Conservation (phyloP, 2,113 vertebrate genomes). For the Nyctereutes procyonoides region DNA sequence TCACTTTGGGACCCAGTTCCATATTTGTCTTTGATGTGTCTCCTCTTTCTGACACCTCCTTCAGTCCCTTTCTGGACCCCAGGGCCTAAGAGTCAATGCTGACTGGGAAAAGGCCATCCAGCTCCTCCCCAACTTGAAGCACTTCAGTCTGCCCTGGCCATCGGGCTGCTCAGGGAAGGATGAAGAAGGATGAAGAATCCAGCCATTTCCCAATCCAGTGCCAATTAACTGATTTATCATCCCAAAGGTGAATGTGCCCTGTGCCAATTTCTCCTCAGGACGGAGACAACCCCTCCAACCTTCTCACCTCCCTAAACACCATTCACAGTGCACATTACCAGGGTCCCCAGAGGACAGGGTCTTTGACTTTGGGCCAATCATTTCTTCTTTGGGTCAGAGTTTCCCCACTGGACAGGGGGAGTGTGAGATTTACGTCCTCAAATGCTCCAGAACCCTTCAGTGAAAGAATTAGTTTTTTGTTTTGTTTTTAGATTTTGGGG, state of each 20-base stretch:
- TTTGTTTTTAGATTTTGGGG: not conserved
- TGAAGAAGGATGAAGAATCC: slow-evolving; percentile 37
- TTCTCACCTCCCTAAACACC: not conserved
- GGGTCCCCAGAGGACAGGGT: not conserved
- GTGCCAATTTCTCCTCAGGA: slow-evolving; percentile 29
- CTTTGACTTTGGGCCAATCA: slow-evolving; percentile 10
- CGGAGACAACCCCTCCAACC: not conserved
- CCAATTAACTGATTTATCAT: slow-evolving; percentile 9
- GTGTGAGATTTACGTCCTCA: slow-evolving; percentile 11
- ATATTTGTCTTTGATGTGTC: slow-evolving; percentile 71
- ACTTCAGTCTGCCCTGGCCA: not conserved
- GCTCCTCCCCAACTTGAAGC: not conserved
- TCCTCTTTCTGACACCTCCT: slow-evolving; percentile 46
- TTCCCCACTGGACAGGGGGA: not conserved
- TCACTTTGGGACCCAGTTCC: slow-evolving; percentile 81
- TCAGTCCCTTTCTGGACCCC: slow-evolving; percentile 15
- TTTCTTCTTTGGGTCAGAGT: slow-evolving; percentile 55
- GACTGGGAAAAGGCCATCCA: not conserved
- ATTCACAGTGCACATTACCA: not conserved
- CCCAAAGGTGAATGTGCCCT: slow-evolving; percentile 49
- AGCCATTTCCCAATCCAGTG: slow-evolving; percentile 56
- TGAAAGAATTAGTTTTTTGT: slow-evolving; percentile 29
- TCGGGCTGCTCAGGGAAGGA: not conserved
- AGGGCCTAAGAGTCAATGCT: slow-evolving; percentile 4
- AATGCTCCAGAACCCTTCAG: not conserved